Evolutionary conservation across 2,797 vertebrate genomes (phyloP).

Genomic region (Spinibarbus caldwelli): DNA sequence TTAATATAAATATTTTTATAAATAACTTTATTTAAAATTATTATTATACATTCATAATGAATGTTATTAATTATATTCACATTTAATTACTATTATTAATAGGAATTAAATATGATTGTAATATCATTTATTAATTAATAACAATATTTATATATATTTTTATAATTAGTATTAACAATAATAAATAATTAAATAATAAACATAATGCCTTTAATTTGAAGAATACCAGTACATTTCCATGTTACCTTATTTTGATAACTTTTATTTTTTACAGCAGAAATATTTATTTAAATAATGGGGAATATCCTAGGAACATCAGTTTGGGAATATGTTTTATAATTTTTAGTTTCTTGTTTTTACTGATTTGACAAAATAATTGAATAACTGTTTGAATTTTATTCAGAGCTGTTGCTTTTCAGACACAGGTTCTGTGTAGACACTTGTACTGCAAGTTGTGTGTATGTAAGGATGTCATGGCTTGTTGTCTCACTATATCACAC

Average conservation of each 20-base stretch:
- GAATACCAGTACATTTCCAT: neutral
- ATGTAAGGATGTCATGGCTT: constrained; percentile 36
- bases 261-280: neutral
- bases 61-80: neutral
- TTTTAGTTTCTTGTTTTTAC: constrained; percentile 59
- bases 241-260: neutral
- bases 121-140: neutral
- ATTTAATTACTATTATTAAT: neutral
- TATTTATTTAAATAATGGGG: constrained; percentile 52
- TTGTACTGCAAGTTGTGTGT: neutral
- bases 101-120: neutral
- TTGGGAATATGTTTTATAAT: constrained; percentile 76
- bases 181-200: neutral
- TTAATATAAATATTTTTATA: neutral
- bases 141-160: neutral
- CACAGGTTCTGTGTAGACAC: neutral
- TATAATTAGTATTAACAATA: neutral
- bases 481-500: constrained; percentile 20
- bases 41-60: neutral
- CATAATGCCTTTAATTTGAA: neutral
- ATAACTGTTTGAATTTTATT: neutral
- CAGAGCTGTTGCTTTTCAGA: neutral
- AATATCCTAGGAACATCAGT: constrained; percentile 74
- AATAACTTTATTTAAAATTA: neutral
- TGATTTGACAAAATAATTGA: neutral